Percentiles rank a stretch among this genome's conserved stretches.
Conservation (phyloP, 2,888 invertebrate species). For the Microctonus brassicae region DNA sequence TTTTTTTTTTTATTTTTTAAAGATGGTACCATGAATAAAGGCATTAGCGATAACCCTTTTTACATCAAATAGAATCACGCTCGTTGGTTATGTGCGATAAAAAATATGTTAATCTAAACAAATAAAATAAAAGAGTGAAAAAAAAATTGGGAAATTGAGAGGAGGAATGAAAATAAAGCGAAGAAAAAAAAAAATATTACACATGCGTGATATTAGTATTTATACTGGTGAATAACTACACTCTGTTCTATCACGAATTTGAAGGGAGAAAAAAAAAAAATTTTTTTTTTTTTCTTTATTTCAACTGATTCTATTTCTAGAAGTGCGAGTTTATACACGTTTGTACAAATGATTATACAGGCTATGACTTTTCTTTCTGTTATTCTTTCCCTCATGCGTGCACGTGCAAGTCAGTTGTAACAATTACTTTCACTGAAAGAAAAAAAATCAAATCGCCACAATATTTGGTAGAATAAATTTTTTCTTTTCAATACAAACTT, state of each 20-base stretch:
- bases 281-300: conserved; percentile 20
- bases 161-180: neutral
- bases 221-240: neutral
- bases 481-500: no score
- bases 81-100: neutral
- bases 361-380: neutral
- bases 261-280: neutral
- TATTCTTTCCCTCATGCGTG: neutral
- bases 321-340: conserved; percentile 13
- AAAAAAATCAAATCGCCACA: neutral
- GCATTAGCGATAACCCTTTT: neutral
- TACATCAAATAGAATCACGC: conserved; percentile 21
- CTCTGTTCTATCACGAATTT: conserved; percentile 23
- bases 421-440: neutral
- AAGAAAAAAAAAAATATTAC: conserved; percentile 10
- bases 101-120: neutral
- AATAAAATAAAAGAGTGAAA: neutral
- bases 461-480: no score
- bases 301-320: conserved; percentile 33
- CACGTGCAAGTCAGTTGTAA: conserved; percentile 12
- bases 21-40: neutral
- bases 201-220: neutral
- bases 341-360: conserved; percentile 7
- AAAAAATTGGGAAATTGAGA: neutral
- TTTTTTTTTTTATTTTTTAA: neutral